Evolutionary conservation across 1,140 invertebrate genomes (phyloP), one percentile per base, ranked within the genome.

Genomic region (Oryctes rhinoceros): DNA sequence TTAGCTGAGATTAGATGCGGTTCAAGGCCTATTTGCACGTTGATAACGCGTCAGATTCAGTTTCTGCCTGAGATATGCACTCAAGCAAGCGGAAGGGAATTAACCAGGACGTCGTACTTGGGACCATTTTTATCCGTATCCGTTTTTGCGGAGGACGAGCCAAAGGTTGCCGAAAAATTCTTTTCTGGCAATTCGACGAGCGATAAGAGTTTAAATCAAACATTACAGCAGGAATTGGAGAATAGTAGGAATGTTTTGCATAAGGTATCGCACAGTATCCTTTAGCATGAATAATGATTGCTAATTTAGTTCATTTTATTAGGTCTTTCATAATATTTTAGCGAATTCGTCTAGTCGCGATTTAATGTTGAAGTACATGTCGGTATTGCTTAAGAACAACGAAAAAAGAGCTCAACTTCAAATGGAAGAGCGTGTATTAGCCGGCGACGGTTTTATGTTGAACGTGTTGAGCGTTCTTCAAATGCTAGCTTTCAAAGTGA

Each of bases 381-480:
- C 94, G 0, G 89, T 92, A 44, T 88, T 97, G 2, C 86, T 99
- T 6, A 91, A 92, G 49, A 88, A 91, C 81, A 99, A 99, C 86
- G 93, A 96, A 81, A 96, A 96, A 83, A 91, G 97, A 71, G 92
- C 96, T 6, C 97, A 98, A 88, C 91, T 99, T 83, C 94, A 97
- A 87, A 94, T 93, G 47, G 96, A 98, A 86, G 95, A 97, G 84
- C 91, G 94, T 82, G 89, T 93, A 0, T 90, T 98, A 0, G 95
- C 96, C 44, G 94, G 95, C 11, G 97, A 99, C 88, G 97, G 97
- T 1, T 98, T 97, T 85, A 97, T 98, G 94, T 88, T 99, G 47
- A 99, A 99, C 89, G 87, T 99, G 4, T 90, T 98, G 79, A 94
- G 94, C 65, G 94, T 98, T 13, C 87, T 99, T 76, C 97, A 99